These are phyloP conservation scores for Entomobrya multifasciata DNA, from an alignment of 2,888 invertebrate genomes.

Conservation along the genomic window DNA sequence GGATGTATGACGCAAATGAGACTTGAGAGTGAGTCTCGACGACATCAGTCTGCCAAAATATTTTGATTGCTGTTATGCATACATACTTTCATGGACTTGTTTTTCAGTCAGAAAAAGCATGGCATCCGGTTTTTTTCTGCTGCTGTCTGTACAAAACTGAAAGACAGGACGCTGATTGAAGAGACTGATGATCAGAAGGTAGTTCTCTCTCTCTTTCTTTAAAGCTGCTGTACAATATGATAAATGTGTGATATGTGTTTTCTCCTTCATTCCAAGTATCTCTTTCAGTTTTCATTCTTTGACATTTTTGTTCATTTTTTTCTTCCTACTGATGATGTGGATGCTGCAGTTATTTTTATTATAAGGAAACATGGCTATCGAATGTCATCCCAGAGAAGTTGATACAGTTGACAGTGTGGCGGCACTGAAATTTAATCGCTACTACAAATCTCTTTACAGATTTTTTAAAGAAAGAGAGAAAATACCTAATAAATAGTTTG, in stretches of 20 bases:
- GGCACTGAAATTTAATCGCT: constrained; percentile 72
- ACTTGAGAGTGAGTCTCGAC: constrained; percentile 30
- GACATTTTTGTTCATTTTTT: neutral
- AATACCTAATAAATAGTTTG: neutral
- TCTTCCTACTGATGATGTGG: neutral
- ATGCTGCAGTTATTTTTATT: constrained; percentile 37
- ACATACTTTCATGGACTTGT: constrained; percentile 27
- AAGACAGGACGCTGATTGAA: constrained; percentile 72
- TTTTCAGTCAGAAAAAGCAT: neutral
- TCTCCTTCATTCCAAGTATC: neutral
- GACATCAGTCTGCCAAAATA: constrained; percentile 72
- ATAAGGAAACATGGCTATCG: constrained; percentile 72
- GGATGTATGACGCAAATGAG: constrained; percentile 56
- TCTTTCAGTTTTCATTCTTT: neutral
- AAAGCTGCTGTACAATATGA: neutral
- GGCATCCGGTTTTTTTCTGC: constrained; percentile 57
- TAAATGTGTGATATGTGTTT: neutral
- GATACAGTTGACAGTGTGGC: constrained; percentile 72
- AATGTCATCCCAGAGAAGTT: constrained; percentile 63
- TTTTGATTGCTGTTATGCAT: constrained; percentile 65
- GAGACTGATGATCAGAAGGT: constrained; percentile 45
- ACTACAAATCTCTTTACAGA: constrained; percentile 67
- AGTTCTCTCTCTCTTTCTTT: no score
- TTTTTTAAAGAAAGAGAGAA: constrained; percentile 11
- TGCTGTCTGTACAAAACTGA: constrained; percentile 12